These are phyloP conservation scores for Apus apus DNA, from an alignment of 2,113 vertebrate species.

Conservation along the genomic window DNA sequence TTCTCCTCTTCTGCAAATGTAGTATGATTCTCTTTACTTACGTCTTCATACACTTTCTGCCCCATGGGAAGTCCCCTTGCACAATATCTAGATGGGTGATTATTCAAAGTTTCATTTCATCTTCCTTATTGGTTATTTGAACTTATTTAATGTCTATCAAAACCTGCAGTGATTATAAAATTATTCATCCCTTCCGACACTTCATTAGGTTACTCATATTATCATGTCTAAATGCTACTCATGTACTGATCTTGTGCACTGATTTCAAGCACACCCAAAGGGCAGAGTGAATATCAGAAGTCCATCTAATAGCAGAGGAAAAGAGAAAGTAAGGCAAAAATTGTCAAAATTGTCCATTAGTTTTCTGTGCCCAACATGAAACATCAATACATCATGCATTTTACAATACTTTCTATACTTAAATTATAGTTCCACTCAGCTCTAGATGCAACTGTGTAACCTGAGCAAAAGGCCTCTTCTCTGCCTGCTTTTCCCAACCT, in stretches of 20 bases:
- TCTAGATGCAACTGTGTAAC: background rate
- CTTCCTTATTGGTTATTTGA: background rate
- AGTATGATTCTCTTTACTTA: background rate
- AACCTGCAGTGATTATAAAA: constrained; percentile 6
- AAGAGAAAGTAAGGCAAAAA: background rate
- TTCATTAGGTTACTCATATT: background rate
- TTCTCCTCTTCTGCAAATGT: background rate
- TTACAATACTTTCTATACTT: background rate
- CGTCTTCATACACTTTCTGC: background rate
- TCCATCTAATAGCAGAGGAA: background rate
- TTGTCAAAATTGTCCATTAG: background rate
- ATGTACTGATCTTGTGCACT: background rate
- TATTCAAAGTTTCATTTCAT: constrained; percentile 30
- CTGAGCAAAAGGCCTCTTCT: background rate
- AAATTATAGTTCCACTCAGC: background rate
- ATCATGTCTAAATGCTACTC: background rate
- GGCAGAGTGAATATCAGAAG: background rate
- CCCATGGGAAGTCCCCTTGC: background rate
- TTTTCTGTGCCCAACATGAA: background rate
- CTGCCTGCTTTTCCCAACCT: background rate
- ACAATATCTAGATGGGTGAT: background rate
- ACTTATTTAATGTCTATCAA: constrained; percentile 14
- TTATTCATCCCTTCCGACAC: constrained; percentile 6
- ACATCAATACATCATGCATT: background rate
- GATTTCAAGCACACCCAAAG: background rate